Evolutionary conservation across 30 jellyfish, hydroid and myxozoan genomes (phyloP), one percentile per base, ranked within the genome.

Genomic region (Pelagia noctiluca): DNA sequence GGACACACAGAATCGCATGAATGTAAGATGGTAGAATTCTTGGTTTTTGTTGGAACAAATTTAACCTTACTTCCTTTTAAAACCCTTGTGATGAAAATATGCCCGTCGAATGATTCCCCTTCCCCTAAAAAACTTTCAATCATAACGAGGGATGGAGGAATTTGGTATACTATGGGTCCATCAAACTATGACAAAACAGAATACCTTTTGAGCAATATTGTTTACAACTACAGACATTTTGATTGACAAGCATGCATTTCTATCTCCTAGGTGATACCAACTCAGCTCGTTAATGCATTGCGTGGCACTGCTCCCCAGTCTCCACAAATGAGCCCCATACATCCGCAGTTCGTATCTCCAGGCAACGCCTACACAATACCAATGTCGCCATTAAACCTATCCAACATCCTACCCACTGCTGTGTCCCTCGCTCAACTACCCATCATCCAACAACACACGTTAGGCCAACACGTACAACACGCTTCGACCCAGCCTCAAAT

Each of bases 351-450:
- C 50, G 89, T 83, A 8, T 23, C 67, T 28, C 77, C 96, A 2
- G 78, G 83, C 2, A 82, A 85, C 24, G 78, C 96, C 3, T 64
- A 67, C 79, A 63, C 96, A 1, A 52, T 85, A 35, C 89, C 96
- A 0, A 61, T 85, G 85, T 67, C 86, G 7, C 96, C 96, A 5
- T 22, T 85, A 47, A 85, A 85, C 50, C 60, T 85, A 0, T 85
- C 96, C 1, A 85, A 79, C 62, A 85, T 85, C 50, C 67, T 85
- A 0, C 96, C 96, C 12, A 75, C 96, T 3, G 96, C 96, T 0
- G 30, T 75, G 53, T 85, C 96, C 47, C 62, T 85, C 64, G 46
- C 96, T 8, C 96, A 85, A 50, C 66, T 85, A 25, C 96, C 96
- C 1, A 21, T 85, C 3, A 31, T 89, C 12, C 92, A 82, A 69